Percentiles rank a stretch among this genome's conserved stretches.
phyloP scores from a whole-genome alignment of 2,113 vertebrate species.

The Scophthalmus maximus region DNA sequence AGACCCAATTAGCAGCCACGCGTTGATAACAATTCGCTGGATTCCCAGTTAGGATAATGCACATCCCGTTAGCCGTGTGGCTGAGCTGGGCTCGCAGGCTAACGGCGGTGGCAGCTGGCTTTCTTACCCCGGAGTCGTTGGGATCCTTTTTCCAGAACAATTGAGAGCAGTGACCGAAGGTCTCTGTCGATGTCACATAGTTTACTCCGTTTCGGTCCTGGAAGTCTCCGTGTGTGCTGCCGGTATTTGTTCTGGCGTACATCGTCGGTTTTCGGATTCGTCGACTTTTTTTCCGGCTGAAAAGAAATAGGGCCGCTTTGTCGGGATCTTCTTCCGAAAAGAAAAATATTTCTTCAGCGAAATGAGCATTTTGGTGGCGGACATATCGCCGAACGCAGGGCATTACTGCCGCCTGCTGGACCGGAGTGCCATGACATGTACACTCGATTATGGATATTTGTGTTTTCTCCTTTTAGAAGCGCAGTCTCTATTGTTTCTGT shows the following conservation, averaged over 20 bases:
- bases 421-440: slow-evolving; percentile 40
- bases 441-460: too few species aligned
- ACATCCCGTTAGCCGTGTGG: neutral
- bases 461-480: too few species aligned
- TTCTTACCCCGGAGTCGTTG: slow-evolving; percentile 81
- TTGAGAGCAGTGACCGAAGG: slow-evolving; percentile 80
- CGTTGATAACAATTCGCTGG: fast-evolving
- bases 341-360: slow-evolving; percentile 77
- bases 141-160: slow-evolving; percentile 83
- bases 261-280: slow-evolving; percentile 65
- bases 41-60: too few species aligned
- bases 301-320: slow-evolving; percentile 76
- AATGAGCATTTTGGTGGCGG: slow-evolving; percentile 73
- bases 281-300: slow-evolving; percentile 61
- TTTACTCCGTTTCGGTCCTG: slow-evolving; percentile 79
- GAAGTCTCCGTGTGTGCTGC: slow-evolving; percentile 78
- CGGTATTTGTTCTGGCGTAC: slow-evolving; percentile 78
- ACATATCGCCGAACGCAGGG: neutral
- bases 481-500: too few species aligned
- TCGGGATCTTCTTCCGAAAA: slow-evolving; percentile 77
- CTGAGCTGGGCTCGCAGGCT: slow-evolving; percentile 33
- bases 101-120: slow-evolving; percentile 48
- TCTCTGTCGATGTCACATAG: slow-evolving; percentile 79
- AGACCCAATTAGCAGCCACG: neutral
- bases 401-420: slow-evolving; percentile 59